Percentiles rank a stretch among this genome's conserved stretches.
These are phyloP conservation scores for Nasonovia ribisnigri DNA, from an alignment of 2,888 invertebrate species.

Conservation along the genomic window DNA sequence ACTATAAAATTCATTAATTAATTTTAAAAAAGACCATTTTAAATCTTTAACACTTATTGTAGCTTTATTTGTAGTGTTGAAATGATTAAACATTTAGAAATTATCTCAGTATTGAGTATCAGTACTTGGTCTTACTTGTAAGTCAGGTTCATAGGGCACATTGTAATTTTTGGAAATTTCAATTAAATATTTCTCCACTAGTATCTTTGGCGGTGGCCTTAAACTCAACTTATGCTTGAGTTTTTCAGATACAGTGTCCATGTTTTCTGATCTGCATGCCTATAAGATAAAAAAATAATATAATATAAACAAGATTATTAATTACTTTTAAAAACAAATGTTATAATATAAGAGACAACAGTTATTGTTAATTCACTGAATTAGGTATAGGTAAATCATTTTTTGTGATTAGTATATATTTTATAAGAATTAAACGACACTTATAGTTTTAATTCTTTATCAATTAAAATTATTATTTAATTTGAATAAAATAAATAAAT, in stretches of 20 bases:
- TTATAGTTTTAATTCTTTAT: not conserved
- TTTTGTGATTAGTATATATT: no score
- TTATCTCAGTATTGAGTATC: not conserved
- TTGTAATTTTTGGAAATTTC: conserved; percentile 97
- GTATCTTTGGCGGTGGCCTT: conserved; percentile 93
- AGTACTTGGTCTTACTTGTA: conserved; percentile 74
- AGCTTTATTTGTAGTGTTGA: not conserved
- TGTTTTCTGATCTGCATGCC: conserved; percentile 85
- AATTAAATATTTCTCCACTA: conserved; percentile 94
- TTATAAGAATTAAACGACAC: not conserved
- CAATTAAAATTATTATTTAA: not conserved
- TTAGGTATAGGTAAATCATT: not conserved
- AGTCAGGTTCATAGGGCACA: conserved; percentile 95
- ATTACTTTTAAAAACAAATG: conserved; percentile 8
- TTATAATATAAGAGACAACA: not conserved
- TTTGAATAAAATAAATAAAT: not conserved
- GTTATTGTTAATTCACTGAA: not conserved
- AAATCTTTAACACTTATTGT: not conserved
- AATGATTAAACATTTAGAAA: not conserved
- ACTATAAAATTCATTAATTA: not conserved
- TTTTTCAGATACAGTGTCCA: conserved; percentile 88
- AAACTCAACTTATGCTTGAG: conserved; percentile 93
- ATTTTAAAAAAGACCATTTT: not conserved
- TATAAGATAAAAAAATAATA: conserved; percentile 67
- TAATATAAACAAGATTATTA: conserved; percentile 20